Evolutionary conservation across 1,140 invertebrate genomes (phyloP).

Genomic region (Physella acuta): DNA sequence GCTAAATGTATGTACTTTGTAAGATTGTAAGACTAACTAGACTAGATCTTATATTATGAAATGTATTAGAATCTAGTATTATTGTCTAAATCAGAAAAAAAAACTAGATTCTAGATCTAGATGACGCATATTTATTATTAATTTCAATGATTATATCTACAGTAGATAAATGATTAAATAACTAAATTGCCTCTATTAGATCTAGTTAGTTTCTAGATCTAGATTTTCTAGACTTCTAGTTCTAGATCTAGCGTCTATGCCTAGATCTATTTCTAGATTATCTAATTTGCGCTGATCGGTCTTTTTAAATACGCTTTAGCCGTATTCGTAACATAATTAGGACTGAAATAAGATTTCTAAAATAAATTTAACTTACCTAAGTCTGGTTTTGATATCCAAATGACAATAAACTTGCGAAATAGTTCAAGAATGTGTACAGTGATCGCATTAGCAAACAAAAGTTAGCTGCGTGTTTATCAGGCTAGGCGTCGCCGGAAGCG

Average conservation of each 20-base stretch:
- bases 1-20: too few relatives aligned
- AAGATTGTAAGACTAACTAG: too few relatives aligned
- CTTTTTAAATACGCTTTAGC: background rate
- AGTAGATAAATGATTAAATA: too few relatives aligned
- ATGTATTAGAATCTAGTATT: background rate
- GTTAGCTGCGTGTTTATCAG: too few relatives aligned
- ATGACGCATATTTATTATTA: background rate
- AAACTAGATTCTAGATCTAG: background rate
- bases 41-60: too few relatives aligned
- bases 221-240: background rate
- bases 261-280: background rate
- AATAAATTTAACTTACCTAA: background rate
- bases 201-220: background rate
- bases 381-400: too few relatives aligned
- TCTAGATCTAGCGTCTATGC: background rate
- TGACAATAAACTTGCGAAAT: background rate
- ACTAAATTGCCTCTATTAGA: too few relatives aligned
- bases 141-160: too few relatives aligned
- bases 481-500: too few relatives aligned
- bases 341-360: background rate
- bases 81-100: background rate
- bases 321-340: background rate
- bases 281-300: too few relatives aligned
- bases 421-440: background rate
- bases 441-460: too few relatives aligned